Evolutionary conservation across 2,113 vertebrate genomes (phyloP).

Genomic region (Lichenostomus cassidix): DNA sequence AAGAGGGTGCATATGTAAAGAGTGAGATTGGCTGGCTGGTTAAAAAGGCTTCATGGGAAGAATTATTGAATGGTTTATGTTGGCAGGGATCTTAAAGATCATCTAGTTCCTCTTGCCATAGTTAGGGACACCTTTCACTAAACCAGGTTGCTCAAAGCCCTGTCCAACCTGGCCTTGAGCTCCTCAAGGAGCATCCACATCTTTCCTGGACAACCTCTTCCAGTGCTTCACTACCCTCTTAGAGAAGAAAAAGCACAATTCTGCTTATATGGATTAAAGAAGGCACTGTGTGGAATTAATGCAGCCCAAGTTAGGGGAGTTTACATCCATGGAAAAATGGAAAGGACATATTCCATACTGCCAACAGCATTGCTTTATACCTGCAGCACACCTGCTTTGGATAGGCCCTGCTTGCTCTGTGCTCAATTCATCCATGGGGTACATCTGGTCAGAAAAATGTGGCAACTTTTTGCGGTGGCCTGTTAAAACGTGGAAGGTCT

Average conservation of each 20-base stretch:
- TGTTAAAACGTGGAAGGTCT: not conserved
- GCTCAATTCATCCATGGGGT: not conserved
- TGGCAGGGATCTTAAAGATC: not conserved
- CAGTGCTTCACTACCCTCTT: not conserved
- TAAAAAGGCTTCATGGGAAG: not conserved
- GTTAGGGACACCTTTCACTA: not conserved
- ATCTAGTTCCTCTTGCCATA: not conserved
- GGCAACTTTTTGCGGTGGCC: not conserved
- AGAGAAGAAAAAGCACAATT: not conserved
- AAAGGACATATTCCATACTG: not conserved
- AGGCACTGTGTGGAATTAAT: not conserved
- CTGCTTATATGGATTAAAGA: not conserved
- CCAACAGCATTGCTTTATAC: not conserved
- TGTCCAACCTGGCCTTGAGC: not conserved
- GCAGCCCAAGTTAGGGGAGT: not conserved
- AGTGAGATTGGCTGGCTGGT: not conserved
- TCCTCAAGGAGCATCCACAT: not conserved
- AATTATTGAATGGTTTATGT: not conserved
- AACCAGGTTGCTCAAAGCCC: not conserved
- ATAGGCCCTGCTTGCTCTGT: not conserved
- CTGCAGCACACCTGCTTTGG: rapidly evolving
- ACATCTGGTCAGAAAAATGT: not conserved
- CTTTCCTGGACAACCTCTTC: not conserved
- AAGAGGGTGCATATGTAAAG: not conserved
- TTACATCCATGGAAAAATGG: not conserved